Evolutionary conservation across 2,888 invertebrate species (phyloP), one percentile per base, ranked within the genome.

Genomic region (Eurois occulta): DNA sequence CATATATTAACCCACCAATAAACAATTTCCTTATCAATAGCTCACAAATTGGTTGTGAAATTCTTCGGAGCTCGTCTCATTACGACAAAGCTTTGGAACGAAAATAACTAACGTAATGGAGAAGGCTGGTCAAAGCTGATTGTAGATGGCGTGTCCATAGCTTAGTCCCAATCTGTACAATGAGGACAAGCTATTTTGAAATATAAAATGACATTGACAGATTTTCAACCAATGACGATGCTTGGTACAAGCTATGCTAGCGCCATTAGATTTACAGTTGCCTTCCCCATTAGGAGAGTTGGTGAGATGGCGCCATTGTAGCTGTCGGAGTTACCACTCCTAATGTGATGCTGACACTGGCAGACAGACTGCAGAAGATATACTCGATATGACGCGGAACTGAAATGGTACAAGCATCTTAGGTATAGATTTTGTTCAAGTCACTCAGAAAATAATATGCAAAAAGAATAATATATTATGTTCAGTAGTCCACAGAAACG

Each of bases 231-330:
- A n/a, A n/a, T n/a, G n/a, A n/a, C n/a, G n/a, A n/a, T n/a, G n/a
- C n/a, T n/a, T n/a, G n/a, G n/a, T n/a, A n/a, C n/a, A n/a, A n/a
- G n/a, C n/a, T n/a, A n/a, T n/a, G n/a, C n/a, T n/a, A n/a, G n/a
- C n/a, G n/a, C n/a, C n/a, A n/a, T n/a, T n/a, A n/a, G n/a, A n/a
- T n/a, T n/a, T n/a, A n/a, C n/a, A n/a, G n/a, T n/a, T n/a, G n/a
- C n/a, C n/a, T n/a, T n/a, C n/a, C n/a, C n/a, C n/a, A n/a, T 81
- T 76, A 77, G 58, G 48, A 62, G 62, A 81, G 71, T 41, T 58
- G 48, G 28, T 43, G 41, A 58, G 41, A 72, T 68, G 43, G 62
- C 77, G 46, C 21, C 38, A 68, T 43, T 32, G n/a, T 35, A 72
- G 68, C 38, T 55, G 60, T 41, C 24, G 46, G 5, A 73, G 64